A percentile compares a stretch with the other conserved stretches of the same genome.
Evolutionary conservation across 53 echinoderm and acorn worm genomes (phyloP).

Genomic region (Holothuria leucospilota): DNA sequence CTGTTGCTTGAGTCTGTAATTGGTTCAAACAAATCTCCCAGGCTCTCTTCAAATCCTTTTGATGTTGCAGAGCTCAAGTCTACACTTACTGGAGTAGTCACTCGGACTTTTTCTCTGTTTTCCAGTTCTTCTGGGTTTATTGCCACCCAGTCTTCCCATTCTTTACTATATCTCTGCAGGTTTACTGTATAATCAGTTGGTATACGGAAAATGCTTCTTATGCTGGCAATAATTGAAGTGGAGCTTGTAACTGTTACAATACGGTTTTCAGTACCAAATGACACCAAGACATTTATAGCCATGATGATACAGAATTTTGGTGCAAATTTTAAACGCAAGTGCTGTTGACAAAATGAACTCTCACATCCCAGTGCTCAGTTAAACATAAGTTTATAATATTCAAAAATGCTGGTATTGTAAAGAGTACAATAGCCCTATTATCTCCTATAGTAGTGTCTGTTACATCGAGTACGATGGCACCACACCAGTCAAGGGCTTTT

Average conservation of each 20-base stretch:
- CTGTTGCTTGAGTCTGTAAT: too few species aligned
- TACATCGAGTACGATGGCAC: background rate
- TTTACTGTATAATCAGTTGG: background rate
- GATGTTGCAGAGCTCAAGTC: background rate
- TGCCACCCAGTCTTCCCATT: slow-evolving; percentile 4
- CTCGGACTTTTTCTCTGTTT: background rate
- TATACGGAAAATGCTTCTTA: slow-evolving; percentile 3
- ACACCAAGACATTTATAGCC: background rate
- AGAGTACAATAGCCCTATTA: background rate
- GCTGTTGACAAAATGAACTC: slow-evolving; percentile 20
- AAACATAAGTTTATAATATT: background rate
- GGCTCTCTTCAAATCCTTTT: too few species aligned
- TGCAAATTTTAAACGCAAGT: background rate
- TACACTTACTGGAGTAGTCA: background rate
- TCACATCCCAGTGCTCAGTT: background rate
- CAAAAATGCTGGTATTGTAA: background rate
- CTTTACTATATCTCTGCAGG: background rate
- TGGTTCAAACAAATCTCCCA: too few species aligned
- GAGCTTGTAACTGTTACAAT: background rate
- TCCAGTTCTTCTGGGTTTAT: slow-evolving; percentile 1
- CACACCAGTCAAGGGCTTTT: background rate
- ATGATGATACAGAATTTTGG: background rate
- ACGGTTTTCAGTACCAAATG: background rate
- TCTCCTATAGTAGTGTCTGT: background rate
- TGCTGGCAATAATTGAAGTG: background rate